These are phyloP conservation scores for Synaphobranchus kaupii DNA, from an alignment of 2,797 vertebrate genomes.

Conservation along the genomic window DNA sequence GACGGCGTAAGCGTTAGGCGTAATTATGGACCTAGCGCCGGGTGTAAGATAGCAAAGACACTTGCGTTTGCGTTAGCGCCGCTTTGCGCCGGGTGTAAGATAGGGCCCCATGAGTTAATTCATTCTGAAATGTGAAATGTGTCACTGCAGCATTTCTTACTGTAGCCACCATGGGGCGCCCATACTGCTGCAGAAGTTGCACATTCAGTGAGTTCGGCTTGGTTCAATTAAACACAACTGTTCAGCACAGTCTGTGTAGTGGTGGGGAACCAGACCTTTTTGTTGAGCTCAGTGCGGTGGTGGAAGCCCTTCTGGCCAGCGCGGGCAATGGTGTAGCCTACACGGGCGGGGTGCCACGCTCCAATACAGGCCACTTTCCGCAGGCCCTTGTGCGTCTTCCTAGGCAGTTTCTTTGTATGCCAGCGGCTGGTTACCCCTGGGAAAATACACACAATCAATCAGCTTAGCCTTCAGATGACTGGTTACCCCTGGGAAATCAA, in stretches of 20 bases:
- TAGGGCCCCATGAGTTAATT: background rate
- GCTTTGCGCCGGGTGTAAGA: too few species aligned
- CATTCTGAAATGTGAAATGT: background rate
- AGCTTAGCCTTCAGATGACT: background rate
- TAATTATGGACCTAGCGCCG: too few species aligned
- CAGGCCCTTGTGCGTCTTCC: constrained; percentile 95
- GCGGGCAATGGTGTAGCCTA: constrained; percentile 84
- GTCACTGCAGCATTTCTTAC: background rate
- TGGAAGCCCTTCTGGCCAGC: constrained; percentile 94
- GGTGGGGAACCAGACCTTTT: constrained; percentile 78
- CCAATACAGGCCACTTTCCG: constrained; percentile 95
- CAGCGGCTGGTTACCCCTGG: constrained; percentile 91
- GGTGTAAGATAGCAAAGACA: too few species aligned
- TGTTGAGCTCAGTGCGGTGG: constrained; percentile 93
- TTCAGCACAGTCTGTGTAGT: background rate
- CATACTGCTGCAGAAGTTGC: background rate
- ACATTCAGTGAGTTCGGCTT: background rate
- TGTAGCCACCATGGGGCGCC: background rate
- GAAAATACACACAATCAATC: constrained; percentile 15
- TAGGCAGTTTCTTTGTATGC: constrained; percentile 90
- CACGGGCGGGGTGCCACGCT: constrained; percentile 92
- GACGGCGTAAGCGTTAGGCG: too few species aligned
- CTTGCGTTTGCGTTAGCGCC: too few species aligned
- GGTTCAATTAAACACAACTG: background rate
- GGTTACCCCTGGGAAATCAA: background rate